These are phyloP conservation scores for Borostomias antarcticus DNA, from an alignment of 2,797 vertebrate genomes.

Conservation along the genomic window DNA sequence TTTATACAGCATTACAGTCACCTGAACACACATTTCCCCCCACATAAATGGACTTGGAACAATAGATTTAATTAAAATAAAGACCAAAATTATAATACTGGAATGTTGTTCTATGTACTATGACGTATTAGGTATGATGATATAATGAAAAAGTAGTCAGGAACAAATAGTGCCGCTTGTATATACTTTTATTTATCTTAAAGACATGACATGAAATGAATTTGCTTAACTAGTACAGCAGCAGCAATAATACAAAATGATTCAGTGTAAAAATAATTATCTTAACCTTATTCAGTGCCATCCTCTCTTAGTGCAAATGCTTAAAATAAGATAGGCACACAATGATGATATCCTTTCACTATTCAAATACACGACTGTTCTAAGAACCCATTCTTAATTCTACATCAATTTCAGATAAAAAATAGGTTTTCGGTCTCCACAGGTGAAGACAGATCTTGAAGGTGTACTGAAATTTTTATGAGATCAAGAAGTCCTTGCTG, in stretches of 20 bases:
- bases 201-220: slow-evolving; percentile 45
- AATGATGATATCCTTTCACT: slow-evolving; percentile 52
- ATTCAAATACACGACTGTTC: too few species aligned
- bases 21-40: too few species aligned
- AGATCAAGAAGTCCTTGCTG: too few species aligned
- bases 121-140: too few species aligned
- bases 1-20: too few species aligned
- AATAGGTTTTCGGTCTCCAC: slow-evolving; percentile 45
- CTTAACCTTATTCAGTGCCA: slow-evolving; percentile 54
- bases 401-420: slow-evolving; percentile 61
- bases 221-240: slow-evolving; percentile 75
- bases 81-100: too few species aligned
- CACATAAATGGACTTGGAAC: too few species aligned
- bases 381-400: too few species aligned
- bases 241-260: slow-evolving; percentile 63
- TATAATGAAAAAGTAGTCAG: slow-evolving; percentile 30
- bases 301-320: slow-evolving; percentile 73
- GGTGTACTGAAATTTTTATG: neutral
- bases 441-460: neutral
- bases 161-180: neutral
- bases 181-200: slow-evolving; percentile 58
- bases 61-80: too few species aligned
- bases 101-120: too few species aligned
- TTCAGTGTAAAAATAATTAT: slow-evolving; percentile 72
- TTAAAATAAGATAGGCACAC: slow-evolving; percentile 71